Evolutionary conservation across 1,140 invertebrate species (phyloP), one percentile per base, ranked within the genome.

Genomic region (Gonatopus flavifemur): DNA sequence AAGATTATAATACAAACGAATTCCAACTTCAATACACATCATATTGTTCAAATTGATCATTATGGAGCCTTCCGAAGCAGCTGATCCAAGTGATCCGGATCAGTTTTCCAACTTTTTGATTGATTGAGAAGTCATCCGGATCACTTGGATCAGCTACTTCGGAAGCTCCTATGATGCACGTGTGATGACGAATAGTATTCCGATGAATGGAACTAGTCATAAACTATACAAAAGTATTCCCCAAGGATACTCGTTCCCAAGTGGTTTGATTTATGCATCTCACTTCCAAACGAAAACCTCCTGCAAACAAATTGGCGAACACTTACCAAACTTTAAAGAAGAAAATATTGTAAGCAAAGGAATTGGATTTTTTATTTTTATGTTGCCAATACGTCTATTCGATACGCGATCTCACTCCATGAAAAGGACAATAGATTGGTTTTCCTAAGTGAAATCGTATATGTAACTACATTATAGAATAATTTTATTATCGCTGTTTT

Each of bases 401-500:
- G 30, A 39, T 41, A 25, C 44, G 55, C 50, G 51, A 44, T 43
- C 24, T 49, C 46, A 41, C 43, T 32, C 5, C 30, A 18, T 16
- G 31, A 12, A 20, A 9, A 31, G n/a, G n/a, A 20, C 20, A 31
- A 21, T 44, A 37, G 45, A 20, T 39, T 18, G 10, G 46, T 46
- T 51, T 36, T 22, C 28, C 51, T 25, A 15, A 44, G 43, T 48
- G 30, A 30, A 52, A 46, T 55, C 49, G 52, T 40, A 49, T 52
- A 55, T n/a, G n/a, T 22, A 36, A 47, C 48, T 33, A 21, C 18
- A 24, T 49, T 47, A 39, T 51, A 60, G 38, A 50, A 28, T 55
- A 46, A 61, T 45, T 55, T 49, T 53, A 15, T 39, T 41, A 37
- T 47, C 45, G n/a, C 31, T 47, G 44, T 39, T 49, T n/a, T 18